Percentiles rank a stretch among this genome's conserved stretches.
Conservation (phyloP, 2,113 vertebrate genomes). For the Oreochromis spilurus region DNA sequence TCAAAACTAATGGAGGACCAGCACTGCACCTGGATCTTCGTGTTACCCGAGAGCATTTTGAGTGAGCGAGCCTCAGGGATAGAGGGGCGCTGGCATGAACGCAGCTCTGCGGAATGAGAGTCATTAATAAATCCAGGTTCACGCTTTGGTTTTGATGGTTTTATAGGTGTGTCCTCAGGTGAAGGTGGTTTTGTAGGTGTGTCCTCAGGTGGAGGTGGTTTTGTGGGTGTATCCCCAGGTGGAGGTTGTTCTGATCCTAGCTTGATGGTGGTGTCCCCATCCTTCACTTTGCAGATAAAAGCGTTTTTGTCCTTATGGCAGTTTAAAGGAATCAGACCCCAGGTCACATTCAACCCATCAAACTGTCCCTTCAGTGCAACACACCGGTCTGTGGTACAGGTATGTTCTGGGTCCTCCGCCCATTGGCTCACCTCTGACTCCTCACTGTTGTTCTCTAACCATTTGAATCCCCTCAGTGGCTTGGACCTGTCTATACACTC, state of each 20-base stretch:
- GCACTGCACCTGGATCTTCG: constrained; percentile 44
- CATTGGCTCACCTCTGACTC: constrained; percentile 25
- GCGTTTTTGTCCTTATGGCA: neutral
- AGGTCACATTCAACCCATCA: fast-evolving
- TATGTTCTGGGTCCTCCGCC: constrained; percentile 2
- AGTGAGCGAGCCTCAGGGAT: neutral
- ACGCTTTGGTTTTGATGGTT: neutral
- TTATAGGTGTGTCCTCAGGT: neutral
- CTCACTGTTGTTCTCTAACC: constrained; percentile 39
- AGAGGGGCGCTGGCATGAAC: neutral
- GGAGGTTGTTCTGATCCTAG: neutral
- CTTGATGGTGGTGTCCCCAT: neutral
- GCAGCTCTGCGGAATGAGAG: neutral
- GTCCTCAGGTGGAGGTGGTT: neutral
- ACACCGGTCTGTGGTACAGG: constrained; percentile 55
- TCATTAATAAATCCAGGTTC: neutral
- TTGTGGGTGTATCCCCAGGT: neutral
- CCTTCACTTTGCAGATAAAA: constrained; percentile 35
- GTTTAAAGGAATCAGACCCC: constrained; percentile 19
- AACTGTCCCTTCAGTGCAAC: constrained; percentile 19
- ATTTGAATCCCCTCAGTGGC: constrained; percentile 67
- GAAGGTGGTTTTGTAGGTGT: neutral
- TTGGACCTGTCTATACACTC: constrained; percentile 5
- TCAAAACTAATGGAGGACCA: neutral
- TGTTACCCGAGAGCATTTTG: neutral